Evolutionary conservation across 2,888 invertebrate species (phyloP), one percentile per base, ranked within the genome.

Genomic region (Gerris lacustris): DNA sequence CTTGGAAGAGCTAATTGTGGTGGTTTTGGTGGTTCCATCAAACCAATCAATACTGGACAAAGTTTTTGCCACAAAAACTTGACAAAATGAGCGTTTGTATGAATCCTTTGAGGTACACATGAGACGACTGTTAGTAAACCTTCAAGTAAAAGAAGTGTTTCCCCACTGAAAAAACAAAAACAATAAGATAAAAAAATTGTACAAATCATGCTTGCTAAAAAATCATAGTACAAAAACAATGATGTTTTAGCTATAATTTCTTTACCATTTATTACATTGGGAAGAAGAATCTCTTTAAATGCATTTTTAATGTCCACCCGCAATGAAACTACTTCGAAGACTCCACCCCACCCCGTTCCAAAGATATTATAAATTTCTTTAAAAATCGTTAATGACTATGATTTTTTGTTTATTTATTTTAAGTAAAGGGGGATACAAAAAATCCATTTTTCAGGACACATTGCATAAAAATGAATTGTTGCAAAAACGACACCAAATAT

Each of bases 31-130:
- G 94, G 91, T 0, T 95, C 95, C 5, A 96, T 84, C 72, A 95
- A 88, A 0, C 92, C 90, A 71, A 96, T 89, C 74, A 96, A 82
- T 0, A 92, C 89, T 0, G 96, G 96, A 77, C 94, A 95, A 78
- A 96, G 90, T 77, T 93, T 90, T 80, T 95, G 94, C 96, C 96
- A 93, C 9, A 93, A 83, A 78, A 93, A 92, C 5, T 91, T 91
- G 2, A 91, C 91, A 78, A 93, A 93, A 80, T 93, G 92, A 0
- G 88, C 86, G 81, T 92, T 92, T 4, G 88, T 88, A 77, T 91
- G 90, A 7, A 92, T 91, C 75, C 90, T 87, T 76, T 90, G 89
- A 0, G 92, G 92, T 69, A 93, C 81, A 69, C 91, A 92, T 9
- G 90, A 89, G 77, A 93, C 89, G 72, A 95, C 82, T 0, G 94